Conservation (phyloP, 2,113 vertebrate species). For the Donacobius atricapilla region DNA sequence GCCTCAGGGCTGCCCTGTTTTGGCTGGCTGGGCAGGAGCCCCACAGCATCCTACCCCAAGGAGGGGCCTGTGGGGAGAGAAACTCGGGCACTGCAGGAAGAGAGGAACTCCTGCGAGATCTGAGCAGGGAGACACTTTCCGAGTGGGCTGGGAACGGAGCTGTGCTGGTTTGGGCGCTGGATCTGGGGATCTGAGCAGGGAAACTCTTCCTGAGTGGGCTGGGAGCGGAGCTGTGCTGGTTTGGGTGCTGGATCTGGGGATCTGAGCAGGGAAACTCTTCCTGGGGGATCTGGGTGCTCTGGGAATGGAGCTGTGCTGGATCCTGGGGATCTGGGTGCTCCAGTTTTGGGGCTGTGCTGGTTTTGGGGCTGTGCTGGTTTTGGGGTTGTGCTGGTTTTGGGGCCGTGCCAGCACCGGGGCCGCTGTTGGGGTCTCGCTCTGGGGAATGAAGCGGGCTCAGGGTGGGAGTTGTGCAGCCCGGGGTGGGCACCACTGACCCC, state of each 20-base stretch:
- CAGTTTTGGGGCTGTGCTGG: too few relatives aligned
- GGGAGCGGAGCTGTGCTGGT: too few relatives aligned
- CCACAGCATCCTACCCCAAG: neutral
- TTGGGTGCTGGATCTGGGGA: too few relatives aligned
- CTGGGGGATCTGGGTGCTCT: neutral
- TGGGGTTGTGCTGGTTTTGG: too few relatives aligned
- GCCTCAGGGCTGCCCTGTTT: neutral
- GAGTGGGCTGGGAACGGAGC: neutral
- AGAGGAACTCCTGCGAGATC: neutral
- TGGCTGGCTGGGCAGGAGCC: neutral
- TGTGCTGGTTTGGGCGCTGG: neutral
- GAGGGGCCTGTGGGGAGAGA: neutral
- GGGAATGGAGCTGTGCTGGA: too few relatives aligned
- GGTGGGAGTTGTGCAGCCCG: neutral
- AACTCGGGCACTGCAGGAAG: neutral
- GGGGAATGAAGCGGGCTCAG: neutral
- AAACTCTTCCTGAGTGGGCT: too few relatives aligned
- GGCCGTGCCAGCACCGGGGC: neutral
- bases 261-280: too few relatives aligned
- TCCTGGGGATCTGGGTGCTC: neutral
- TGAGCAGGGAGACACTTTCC: too few relatives aligned
- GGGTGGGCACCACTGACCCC: neutral
- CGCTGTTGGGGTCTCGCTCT: neutral
- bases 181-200: too few relatives aligned
- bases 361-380: too few relatives aligned